A percentile compares a stretch with the other conserved stretches of the same genome.
Evolutionary conservation across 2,797 vertebrate species (phyloP).

Genomic region (Siniperca undulata): DNA sequence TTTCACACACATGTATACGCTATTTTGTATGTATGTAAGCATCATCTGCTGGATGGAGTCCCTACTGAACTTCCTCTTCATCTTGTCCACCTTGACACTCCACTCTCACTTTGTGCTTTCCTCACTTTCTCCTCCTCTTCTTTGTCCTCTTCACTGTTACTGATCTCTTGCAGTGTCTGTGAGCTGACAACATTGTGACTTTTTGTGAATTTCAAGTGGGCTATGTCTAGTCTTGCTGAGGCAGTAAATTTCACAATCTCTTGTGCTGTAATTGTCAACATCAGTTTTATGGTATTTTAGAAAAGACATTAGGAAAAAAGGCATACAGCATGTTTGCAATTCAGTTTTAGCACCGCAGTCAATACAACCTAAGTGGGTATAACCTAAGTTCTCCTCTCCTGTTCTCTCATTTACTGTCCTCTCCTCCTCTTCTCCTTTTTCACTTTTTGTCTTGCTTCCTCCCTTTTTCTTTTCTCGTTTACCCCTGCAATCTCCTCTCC

Average conservation of each 20-base stretch:
- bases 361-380: conserved; percentile 80
- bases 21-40: conserved; percentile 41
- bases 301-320: conserved; percentile 83
- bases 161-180: conserved; percentile 53
- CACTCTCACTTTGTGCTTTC: conserved; percentile 45
- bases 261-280: conserved; percentile 67
- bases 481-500: conserved; percentile 45
- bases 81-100: conserved; percentile 45
- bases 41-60: conserved; percentile 37
- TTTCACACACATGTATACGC: conserved; percentile 5
- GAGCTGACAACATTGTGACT: conserved; percentile 56
- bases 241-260: conserved; percentile 71
- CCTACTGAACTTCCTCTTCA: conserved; percentile 37
- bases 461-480: conserved; percentile 57
- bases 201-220: conserved; percentile 68
- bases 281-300: conserved; percentile 74
- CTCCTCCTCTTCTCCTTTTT: conserved; percentile 59
- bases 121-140: conserved; percentile 34
- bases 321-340: conserved; percentile 84
- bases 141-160: conserved; percentile 51
- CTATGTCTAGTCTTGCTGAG: conserved; percentile 59
- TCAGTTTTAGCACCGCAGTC: conserved; percentile 74
- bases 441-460: conserved; percentile 60
- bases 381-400: conserved; percentile 80
- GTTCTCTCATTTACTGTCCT: conserved; percentile 70